Percentiles rank a stretch among this genome's conserved stretches.
These are phyloP conservation scores for Cossypha polioptera DNA, from an alignment of 2,797 vertebrate species.

Conservation along the genomic window DNA sequence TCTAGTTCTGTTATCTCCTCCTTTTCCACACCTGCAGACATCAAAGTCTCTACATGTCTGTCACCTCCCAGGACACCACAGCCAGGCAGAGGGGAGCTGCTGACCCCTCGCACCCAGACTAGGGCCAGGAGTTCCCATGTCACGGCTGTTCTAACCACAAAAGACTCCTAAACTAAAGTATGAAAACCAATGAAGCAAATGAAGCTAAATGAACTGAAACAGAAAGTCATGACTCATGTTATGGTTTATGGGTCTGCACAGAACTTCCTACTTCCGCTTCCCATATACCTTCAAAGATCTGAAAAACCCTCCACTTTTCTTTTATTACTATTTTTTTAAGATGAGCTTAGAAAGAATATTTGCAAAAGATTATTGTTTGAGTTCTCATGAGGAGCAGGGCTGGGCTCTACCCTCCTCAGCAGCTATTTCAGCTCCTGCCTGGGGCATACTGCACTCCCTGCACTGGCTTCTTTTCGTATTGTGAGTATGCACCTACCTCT, in stretches of 20 bases:
- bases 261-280: background rate
- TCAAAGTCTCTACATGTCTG: background rate
- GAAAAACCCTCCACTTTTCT: background rate
- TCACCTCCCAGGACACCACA: background rate
- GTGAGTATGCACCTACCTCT: background rate
- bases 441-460: background rate
- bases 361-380: background rate
- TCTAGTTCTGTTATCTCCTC: background rate
- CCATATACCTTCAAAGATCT: background rate
- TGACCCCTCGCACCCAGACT: background rate
- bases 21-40: background rate
- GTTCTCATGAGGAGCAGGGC: background rate
- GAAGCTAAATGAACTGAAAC: background rate
- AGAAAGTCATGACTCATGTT: constrained; percentile 32
- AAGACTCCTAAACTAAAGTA: background rate
- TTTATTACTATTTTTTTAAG: background rate
- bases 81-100: background rate
- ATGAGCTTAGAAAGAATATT: background rate
- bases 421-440: background rate
- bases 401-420: background rate
- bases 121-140: background rate
- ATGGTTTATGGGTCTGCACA: background rate
- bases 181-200: background rate
- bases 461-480: background rate
- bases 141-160: background rate